Conservation (phyloP, 2,888 invertebrate genomes). For the Panopea generosa region DNA sequence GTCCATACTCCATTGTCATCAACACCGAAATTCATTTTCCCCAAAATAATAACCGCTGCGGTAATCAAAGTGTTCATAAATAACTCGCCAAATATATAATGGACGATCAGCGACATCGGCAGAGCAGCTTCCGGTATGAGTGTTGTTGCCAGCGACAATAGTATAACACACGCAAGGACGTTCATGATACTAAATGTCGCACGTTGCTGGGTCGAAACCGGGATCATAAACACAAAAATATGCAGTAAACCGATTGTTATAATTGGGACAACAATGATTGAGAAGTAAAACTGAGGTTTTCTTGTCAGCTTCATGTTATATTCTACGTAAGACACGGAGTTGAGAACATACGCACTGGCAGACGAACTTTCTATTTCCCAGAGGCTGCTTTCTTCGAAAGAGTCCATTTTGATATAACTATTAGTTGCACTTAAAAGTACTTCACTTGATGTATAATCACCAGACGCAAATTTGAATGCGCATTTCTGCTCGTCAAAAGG, state of each 20-base stretch:
- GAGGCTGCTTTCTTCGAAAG: constrained; percentile 6
- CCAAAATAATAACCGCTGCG: background rate
- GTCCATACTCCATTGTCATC: background rate
- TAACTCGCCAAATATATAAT: constrained; percentile 25
- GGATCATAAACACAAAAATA: constrained; percentile 24
- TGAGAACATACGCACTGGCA: background rate
- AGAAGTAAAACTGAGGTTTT: constrained; percentile 7
- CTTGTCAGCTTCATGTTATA: constrained; percentile 24
- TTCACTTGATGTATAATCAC: constrained; percentile 22
- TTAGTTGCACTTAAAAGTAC: constrained; percentile 10
- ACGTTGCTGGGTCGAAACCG: background rate
- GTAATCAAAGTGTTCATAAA: constrained; percentile 14
- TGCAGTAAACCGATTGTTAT: constrained; percentile 22
- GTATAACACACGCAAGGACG: constrained; percentile 12
- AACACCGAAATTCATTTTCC: background rate
- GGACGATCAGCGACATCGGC: constrained; percentile 23
- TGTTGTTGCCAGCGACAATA: constrained; percentile 8
- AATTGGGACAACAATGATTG: constrained; percentile 14
- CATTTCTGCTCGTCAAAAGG: constrained; percentile 37
- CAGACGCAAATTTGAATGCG: constrained; percentile 10
- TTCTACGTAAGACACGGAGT: constrained; percentile 17
- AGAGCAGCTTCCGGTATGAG: constrained; percentile 17
- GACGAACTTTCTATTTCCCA: constrained; percentile 28
- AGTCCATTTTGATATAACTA: background rate
- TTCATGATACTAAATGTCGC: constrained; percentile 17